phyloP scores from a whole-genome alignment of 2,888 invertebrate species.

The Papilio elwesi region DNA sequence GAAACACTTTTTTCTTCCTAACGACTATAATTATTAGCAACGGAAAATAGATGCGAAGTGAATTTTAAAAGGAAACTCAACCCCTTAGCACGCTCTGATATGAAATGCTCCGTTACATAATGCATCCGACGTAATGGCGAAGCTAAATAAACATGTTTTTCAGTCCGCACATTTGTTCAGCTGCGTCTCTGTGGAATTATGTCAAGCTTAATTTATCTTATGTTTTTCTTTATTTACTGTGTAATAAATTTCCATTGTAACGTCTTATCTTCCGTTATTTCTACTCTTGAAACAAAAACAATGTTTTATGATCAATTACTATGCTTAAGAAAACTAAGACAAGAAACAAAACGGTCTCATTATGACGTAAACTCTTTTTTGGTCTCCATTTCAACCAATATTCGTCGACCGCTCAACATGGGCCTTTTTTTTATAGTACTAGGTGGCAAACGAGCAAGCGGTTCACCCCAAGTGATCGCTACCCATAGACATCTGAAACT shows the following conservation, averaged over 20 bases:
- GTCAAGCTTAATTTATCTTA: constrained; percentile 36
- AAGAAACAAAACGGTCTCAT: neutral
- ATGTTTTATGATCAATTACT: constrained; percentile 24
- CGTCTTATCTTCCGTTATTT: constrained; percentile 20
- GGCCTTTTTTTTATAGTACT: too few relatives aligned
- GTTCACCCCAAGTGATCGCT: too few relatives aligned
- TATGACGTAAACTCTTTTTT: neutral
- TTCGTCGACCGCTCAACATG: too few relatives aligned
- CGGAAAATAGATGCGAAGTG: neutral
- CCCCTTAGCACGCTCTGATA: constrained; percentile 13
- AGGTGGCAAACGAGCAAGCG: too few relatives aligned
- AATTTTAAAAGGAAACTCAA: constrained; percentile 12
- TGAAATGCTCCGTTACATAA: constrained; percentile 5
- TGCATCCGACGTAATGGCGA: constrained; percentile 15
- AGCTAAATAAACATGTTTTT: constrained; percentile 33
- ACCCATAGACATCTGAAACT: too few relatives aligned
- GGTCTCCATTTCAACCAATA: neutral
- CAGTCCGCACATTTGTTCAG: constrained; percentile 30
- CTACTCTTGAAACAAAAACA: neutral
- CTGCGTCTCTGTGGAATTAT: constrained; percentile 32
- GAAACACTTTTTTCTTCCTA: neutral
- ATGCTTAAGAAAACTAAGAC: neutral
- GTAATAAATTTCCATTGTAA: constrained; percentile 32
- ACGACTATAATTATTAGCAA: constrained; percentile 1
- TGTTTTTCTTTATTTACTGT: constrained; percentile 32